Evolutionary conservation across 2,113 vertebrate species (phyloP).

Genomic region (Leptocoma aspasia): DNA sequence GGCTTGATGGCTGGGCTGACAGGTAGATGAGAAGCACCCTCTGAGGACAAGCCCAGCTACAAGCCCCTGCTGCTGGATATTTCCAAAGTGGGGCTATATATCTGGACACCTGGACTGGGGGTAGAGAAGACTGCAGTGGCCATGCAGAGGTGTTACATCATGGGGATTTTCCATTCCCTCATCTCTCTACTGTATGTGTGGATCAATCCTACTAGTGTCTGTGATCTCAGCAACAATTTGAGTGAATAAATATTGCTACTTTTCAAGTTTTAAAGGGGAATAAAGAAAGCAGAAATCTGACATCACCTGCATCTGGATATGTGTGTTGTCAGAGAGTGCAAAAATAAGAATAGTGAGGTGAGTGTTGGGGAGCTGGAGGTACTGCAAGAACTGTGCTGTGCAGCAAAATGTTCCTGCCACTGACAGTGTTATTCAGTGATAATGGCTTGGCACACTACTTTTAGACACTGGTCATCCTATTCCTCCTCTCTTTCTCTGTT

Average conservation of each 20-base stretch:
- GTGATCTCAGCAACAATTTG: background rate
- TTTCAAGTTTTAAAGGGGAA: background rate
- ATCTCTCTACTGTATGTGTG: rapidly evolving
- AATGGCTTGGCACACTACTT: background rate
- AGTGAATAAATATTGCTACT: background rate
- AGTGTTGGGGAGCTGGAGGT: background rate
- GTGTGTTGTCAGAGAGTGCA: rapidly evolving
- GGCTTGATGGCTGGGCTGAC: background rate
- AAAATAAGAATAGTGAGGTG: background rate
- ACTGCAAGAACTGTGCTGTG: background rate
- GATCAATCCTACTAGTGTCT: rapidly evolving
- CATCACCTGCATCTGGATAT: background rate
- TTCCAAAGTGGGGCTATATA: rapidly evolving
- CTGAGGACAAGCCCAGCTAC: background rate
- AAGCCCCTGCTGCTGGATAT: background rate
- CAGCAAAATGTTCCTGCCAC: background rate
- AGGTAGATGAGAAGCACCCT: background rate
- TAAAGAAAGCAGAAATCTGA: background rate
- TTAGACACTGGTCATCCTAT: background rate
- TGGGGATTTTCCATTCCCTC: rapidly evolving
- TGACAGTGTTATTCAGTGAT: background rate
- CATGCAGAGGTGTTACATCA: background rate
- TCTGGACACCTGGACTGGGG: rapidly evolving
- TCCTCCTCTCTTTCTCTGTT: background rate
- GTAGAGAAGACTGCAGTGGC: background rate